Conservation (phyloP, 2,797 vertebrate species). For the Eurystomus glaucurus region DNA sequence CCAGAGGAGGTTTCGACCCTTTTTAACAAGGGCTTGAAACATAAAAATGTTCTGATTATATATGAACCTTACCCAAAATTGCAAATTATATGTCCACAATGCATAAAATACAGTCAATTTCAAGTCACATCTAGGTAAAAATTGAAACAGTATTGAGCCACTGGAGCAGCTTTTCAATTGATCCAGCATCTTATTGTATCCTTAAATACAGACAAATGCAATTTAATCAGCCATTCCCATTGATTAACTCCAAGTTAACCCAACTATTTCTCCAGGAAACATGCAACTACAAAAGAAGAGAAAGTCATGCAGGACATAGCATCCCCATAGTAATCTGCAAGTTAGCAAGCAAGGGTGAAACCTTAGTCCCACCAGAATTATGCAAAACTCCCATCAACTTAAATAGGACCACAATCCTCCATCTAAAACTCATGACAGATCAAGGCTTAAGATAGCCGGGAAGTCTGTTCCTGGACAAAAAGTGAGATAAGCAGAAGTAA, state of each 20-base stretch:
- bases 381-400: background rate
- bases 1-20: conserved; percentile 46
- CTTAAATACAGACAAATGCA: conserved; percentile 56
- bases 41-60: conserved; percentile 68
- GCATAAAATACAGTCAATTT: conserved; percentile 65
- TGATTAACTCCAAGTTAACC: conserved; percentile 46
- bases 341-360: background rate
- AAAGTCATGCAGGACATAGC: background rate
- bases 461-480: background rate
- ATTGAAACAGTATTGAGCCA: conserved; percentile 27
- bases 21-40: conserved; percentile 57
- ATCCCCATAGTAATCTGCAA: background rate
- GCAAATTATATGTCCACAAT: conserved; percentile 54
- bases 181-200: conserved; percentile 46
- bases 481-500: background rate
- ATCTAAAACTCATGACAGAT: background rate
- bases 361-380: background rate
- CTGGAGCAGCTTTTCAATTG: conserved; percentile 21
- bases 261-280: conserved; percentile 2
- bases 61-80: conserved; percentile 58
- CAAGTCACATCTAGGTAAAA: conserved; percentile 41
- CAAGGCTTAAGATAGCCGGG: background rate
- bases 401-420: background rate
- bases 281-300: background rate
- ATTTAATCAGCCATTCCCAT: conserved; percentile 25